Evolutionary conservation across 2,113 vertebrate species (phyloP), one percentile per base, ranked within the genome.

Genomic region (Percopsis transmontana): DNA sequence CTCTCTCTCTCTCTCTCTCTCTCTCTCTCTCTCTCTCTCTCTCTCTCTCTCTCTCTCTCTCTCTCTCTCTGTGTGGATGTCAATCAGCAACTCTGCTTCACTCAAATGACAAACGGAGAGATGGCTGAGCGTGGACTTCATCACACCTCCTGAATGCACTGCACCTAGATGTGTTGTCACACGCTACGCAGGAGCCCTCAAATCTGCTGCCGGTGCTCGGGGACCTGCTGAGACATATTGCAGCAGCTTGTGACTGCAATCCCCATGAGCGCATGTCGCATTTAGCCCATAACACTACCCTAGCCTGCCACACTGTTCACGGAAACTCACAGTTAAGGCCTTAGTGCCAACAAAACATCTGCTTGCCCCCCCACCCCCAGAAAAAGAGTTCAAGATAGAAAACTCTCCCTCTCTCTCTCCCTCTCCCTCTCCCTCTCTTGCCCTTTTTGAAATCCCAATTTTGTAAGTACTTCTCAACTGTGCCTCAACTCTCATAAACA

Each of bases 341-440:
- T 58, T 11, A 0, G 41, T 74, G 76, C 59, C 79, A 85, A 75
- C 51, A 19, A 68, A 80, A 82, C 74, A 81, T 77, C 80, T 83
- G 79, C 65, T 77, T 44, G 57, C 24, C 40, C n/a, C 21, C 2
- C 42, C 15, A 39, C 7, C 21, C 6, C 52, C 45, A 59, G 57
- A 52, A 23, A 68, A 39, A 33, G 33, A 41, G 21, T 52, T 21
- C 47, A 20, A 69, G 19, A 21, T 14, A 45, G 9, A 58, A 7
- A 55, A 50, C n/a, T n/a, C n/a, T n/a, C n/a, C n/a, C n/a, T n/a
- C n/a, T n/a, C n/a, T 33, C 27, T 33, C 8, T 33, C 27, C 2
- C 27, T 33, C 1, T 7, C 27, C 7, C 27, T 1, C 3, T 5
- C 4, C 27, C 27, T 33, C 27, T 7, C 27, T 33, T 7, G 2